Percentiles rank a stretch among this genome's conserved stretches.
Evolutionary conservation across 2,113 vertebrate genomes (phyloP).

Genomic region (Ciconia maguari): DNA sequence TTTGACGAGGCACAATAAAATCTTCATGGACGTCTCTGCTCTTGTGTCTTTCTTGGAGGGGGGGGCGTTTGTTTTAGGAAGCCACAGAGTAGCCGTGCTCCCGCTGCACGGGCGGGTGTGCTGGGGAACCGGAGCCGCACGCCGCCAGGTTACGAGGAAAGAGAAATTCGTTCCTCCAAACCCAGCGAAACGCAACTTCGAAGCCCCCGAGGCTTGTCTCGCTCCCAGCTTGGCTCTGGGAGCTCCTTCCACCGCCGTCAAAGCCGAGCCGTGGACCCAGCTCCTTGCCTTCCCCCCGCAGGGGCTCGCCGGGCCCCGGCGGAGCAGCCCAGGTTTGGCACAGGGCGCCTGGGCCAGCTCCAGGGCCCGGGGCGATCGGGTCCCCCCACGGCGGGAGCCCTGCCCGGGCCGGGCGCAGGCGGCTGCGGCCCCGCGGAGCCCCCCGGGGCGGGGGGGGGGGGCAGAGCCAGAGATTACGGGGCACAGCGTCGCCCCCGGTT

Average conservation of each 20-base stretch:
- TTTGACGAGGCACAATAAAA: slow-evolving; percentile 31
- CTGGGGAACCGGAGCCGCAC: neutral
- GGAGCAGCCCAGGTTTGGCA: neutral
- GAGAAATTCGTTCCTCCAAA: neutral
- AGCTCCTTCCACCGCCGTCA: neutral
- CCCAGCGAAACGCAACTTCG: neutral
- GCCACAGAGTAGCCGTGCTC: neutral
- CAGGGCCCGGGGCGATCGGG: too few relatives aligned
- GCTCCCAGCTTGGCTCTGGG: neutral
- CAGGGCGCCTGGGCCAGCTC: neutral
- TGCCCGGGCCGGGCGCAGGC: neutral
- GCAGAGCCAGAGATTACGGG: neutral
- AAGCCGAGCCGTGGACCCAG: neutral
- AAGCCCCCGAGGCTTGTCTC: neutral
- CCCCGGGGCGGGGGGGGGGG: rapidly evolving
- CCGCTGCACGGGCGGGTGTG: neutral
- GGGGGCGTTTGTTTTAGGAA: neutral
- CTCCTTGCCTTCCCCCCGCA: neutral
- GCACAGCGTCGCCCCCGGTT: neutral
- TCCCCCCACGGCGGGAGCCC: neutral
- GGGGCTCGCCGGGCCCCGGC: neutral
- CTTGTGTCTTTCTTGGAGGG: neutral
- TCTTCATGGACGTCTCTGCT: neutral
- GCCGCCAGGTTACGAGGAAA: neutral
- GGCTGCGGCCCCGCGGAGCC: neutral